Evolutionary conservation across 2,888 invertebrate species (phyloP), one percentile per base, ranked within the genome.

Genomic region (Napeogenes sylphis): DNA sequence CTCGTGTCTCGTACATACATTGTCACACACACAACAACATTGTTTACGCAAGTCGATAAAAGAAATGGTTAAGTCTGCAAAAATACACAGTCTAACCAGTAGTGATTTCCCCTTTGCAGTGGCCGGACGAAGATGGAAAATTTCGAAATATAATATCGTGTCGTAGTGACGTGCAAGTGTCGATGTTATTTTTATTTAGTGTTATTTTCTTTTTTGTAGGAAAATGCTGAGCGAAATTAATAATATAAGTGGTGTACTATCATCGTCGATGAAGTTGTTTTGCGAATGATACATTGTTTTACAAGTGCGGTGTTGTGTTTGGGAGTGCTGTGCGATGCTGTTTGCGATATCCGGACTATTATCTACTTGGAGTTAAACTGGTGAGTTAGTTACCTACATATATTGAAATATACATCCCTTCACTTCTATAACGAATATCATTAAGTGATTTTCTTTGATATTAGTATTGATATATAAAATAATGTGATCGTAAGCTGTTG

Each of bases 241-340:
- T 89, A 90, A 88, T 86, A 85, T 90, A 84, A 90, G 90, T 90
- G 86, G 87, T 88, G 90, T 90, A 84, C 83, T 90, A 75, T 87
- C 89, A 65, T 87, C 90, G 76, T 87, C 90, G 73, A 89, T 90
- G 82, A 90, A 90, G 85, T 89, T 90, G 73, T 89, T 90, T 90
- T 89, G 85, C 89, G 90, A 90, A 85, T 90, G 88, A 90, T 89
- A 88, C 85, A 84, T 80, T 82, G 78, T 87, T 85, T 83, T 84
- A 81, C 80, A 83, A 85, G 87, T 89, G 87, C 79, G 78, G 82
- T 85, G 85, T 86, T 81, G 80, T 83, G 78, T 86, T 84, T 85
- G 87, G 87, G 86, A 84, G 79, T 85, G 85, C 85, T 85, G 80
- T 86, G 87, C 85, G 81, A 71, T 79, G 81, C 79, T 76, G 73